These are phyloP conservation scores for Apostichopus japonicus DNA, from an alignment of 35 echinoderm and acorn worm species.

Conservation along the genomic window DNA sequence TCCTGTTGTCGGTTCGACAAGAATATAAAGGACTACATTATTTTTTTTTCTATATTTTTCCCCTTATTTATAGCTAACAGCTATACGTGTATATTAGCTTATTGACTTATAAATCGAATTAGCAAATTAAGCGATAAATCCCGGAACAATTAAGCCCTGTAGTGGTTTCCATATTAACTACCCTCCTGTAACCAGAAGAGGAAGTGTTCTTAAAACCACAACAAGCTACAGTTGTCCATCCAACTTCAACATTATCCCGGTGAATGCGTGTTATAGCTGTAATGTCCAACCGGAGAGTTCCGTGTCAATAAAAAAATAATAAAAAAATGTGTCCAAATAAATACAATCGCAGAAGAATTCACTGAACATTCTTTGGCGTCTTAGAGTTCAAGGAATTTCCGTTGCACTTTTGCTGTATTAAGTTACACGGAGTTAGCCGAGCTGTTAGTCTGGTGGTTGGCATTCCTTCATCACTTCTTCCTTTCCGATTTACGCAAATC, in stretches of 20 bases:
- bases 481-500: too few relatives aligned
- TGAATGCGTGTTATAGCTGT: too few relatives aligned
- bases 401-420: not conserved
- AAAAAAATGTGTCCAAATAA: too few relatives aligned
- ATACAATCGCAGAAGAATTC: too few relatives aligned
- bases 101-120: not conserved
- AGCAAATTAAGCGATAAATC: not conserved
- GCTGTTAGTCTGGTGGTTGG: too few relatives aligned
- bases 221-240: not conserved
- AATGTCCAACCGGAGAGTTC: too few relatives aligned
- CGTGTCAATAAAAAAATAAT: too few relatives aligned
- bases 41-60: too few relatives aligned
- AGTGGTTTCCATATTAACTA: not conserved
- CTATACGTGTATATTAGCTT: not conserved
- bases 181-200: not conserved
- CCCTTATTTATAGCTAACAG: not conserved
- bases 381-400: not conserved
- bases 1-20: not conserved
- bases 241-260: too few relatives aligned
- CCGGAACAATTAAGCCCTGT: not conserved
- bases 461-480: too few relatives aligned
- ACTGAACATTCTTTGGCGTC: not conserved
- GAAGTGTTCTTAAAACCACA: not conserved
- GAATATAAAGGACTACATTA: too few relatives aligned
- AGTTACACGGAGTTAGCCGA: not conserved